Evolutionary conservation across 1,140 invertebrate genomes (phyloP).

Genomic region (Apis cerana): DNA sequence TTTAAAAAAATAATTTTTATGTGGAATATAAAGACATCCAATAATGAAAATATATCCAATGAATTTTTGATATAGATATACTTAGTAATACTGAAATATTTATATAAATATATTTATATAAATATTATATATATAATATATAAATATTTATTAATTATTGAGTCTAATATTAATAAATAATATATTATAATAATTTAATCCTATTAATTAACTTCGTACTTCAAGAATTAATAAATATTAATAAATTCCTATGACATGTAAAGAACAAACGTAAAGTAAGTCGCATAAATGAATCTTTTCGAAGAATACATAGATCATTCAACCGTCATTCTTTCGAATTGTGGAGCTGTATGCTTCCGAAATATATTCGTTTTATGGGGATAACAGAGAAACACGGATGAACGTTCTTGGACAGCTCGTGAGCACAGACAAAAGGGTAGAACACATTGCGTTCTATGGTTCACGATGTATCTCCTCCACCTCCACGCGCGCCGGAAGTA

Average conservation of each 20-base stretch:
- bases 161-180: too few species aligned
- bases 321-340: constrained; percentile 42
- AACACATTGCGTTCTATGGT: not conserved
- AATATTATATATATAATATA: too few species aligned
- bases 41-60: too few species aligned
- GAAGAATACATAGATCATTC: constrained; percentile 47
- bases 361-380: constrained; percentile 35
- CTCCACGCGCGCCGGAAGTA: constrained; percentile 70
- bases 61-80: too few species aligned
- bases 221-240: too few species aligned
- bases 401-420: constrained; percentile 41
- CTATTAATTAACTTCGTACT: too few species aligned
- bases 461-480: constrained; percentile 52
- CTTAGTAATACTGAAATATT: too few species aligned
- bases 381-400: constrained; percentile 20
- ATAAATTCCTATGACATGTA: not conserved
- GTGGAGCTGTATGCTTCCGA: constrained; percentile 30
- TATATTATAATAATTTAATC: too few species aligned
- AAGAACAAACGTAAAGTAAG: not conserved
- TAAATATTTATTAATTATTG: too few species aligned
- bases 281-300: constrained; percentile 26
- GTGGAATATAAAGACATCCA: too few species aligned
- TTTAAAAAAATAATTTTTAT: too few species aligned
- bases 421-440: constrained; percentile 35
- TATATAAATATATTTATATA: too few species aligned